Evolutionary conservation across 2,113 vertebrate genomes (phyloP).

Genomic region (Cheilinus undulatus): DNA sequence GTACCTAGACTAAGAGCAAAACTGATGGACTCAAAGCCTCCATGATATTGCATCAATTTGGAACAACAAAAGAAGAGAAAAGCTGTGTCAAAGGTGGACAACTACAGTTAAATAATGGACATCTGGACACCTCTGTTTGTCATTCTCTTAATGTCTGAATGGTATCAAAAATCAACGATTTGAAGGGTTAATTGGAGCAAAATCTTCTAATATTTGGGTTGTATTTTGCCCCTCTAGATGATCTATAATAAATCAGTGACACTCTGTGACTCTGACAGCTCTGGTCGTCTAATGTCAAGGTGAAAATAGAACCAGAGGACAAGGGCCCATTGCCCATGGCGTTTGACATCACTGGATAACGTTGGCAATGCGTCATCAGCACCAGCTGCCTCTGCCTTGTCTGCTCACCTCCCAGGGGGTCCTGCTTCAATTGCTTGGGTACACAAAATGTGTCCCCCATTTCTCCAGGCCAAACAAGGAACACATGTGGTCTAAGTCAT

Average conservation of each 20-base stretch:
- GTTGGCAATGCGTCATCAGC: slow-evolving; percentile 69
- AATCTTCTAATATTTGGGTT: background rate
- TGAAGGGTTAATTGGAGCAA: too few relatives aligned
- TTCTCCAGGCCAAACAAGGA: slow-evolving; percentile 67
- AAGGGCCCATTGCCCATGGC: slow-evolving; percentile 47
- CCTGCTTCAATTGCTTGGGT: slow-evolving; percentile 77
- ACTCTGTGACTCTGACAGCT: slow-evolving; percentile 2
- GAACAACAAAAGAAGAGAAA: background rate
- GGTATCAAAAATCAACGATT: too few relatives aligned
- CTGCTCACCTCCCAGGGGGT: slow-evolving; percentile 61
- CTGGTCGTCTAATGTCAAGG: slow-evolving; percentile 33
- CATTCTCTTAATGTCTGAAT: too few relatives aligned
- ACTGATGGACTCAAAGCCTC: background rate
- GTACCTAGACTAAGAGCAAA: slow-evolving; percentile 19
- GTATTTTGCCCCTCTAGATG: background rate
- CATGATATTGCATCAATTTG: background rate
- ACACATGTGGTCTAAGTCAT: slow-evolving; percentile 73
- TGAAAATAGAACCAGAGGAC: slow-evolving; percentile 62
- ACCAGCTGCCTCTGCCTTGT: slow-evolving; percentile 75
- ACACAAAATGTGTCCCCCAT: slow-evolving; percentile 66
- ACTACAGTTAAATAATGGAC: background rate
- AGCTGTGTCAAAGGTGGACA: background rate
- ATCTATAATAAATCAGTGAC: background rate
- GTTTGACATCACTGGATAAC: slow-evolving; percentile 70
- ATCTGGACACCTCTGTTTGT: too few relatives aligned